Base-by-base conservation (phyloP, 2,888 invertebrate genomes). In the Acanthosepion lycidas region DNA sequence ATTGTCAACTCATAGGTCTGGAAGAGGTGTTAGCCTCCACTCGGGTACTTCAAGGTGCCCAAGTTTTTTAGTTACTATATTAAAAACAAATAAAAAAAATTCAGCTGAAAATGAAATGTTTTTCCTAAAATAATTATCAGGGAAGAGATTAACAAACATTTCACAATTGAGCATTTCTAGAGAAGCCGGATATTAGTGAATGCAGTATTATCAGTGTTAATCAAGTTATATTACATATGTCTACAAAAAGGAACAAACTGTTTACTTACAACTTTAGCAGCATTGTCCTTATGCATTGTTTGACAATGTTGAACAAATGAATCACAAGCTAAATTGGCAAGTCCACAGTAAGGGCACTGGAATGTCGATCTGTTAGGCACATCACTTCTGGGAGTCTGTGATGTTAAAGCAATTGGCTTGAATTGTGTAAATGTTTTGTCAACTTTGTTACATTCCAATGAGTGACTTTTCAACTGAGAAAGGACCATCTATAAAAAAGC, bases 341-440 rank as follows among this genome's bases (percentile, higher is more conserved):
- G 51, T 51, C 94, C 95, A 95, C 97, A 97, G 95, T 97, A 97
- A 2, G 97, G 97, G 95, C 97, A 97, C 42, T 95, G 94, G 96
- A 97, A 97, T 78, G 97, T 97, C 28, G 96, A 96, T 94, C 97
- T 95, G 95, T 97, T 97, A 3, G 97, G 96, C 15, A 95, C 95
- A 95, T 95, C 96, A 96, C 94, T 95, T 59, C 96, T 96, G 78
- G 96, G 95, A 91, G 95, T 95, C 93, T 97, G 97, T 53, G 96
- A 95, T 12, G 96, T 96, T 94, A 96, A 95, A n/a, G 95, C 96
- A 33, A 96, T 95, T 26, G 97, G 97, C 95, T 96, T 96, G 94
- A 97, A 96, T 91, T 95, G 94, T 33, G 95, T 95, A 48, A 96
- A 95, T 64, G 95, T 91, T 91, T 91, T 94, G 53, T 94, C 95